phyloP scores from a whole-genome alignment of 1,140 invertebrate species.

The Cydia fagiglandana region DNA sequence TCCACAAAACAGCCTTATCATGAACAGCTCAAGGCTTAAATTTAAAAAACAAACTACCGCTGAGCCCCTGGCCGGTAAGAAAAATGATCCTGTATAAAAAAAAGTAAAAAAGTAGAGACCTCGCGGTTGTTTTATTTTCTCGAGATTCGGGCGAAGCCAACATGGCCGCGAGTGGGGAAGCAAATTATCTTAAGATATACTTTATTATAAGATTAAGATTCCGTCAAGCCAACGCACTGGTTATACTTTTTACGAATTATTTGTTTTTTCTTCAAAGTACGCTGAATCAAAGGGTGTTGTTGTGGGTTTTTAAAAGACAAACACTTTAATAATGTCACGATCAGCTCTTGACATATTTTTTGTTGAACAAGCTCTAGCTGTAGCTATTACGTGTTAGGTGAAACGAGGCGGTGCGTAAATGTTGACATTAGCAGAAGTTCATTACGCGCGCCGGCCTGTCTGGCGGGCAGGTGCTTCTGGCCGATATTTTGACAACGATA shows the following conservation, averaged over 20 bases:
- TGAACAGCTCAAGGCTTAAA: conserved; percentile 39
- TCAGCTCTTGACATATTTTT: not conserved
- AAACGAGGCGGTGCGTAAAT: conserved; percentile 25
- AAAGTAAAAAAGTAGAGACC: conserved; percentile 68
- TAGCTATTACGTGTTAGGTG: conserved; percentile 3
- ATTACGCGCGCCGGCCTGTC: conserved; percentile 63
- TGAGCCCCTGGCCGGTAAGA: conserved; percentile 70
- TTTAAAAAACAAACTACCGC: conserved; percentile 43
- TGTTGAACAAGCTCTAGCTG: not conserved
- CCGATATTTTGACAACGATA: conserved; percentile 75
- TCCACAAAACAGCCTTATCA: conserved; percentile 46
- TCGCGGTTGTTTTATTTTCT: conserved; percentile 75
- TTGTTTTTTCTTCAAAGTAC: not conserved
- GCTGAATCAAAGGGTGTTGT: not conserved
- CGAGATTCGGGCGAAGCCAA: conserved; percentile 63
- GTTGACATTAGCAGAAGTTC: conserved; percentile 44
- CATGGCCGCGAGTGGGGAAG: conserved; percentile 66
- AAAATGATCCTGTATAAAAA: conserved; percentile 79
- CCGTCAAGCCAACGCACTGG: not conserved
- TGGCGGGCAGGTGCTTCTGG: conserved; percentile 65
- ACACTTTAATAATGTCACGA: not conserved
- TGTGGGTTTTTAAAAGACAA: not conserved
- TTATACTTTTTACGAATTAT: not conserved
- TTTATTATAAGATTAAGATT: conserved; percentile 42
- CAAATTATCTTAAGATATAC: conserved; percentile 65